Base-by-base conservation (phyloP, 2,797 vertebrate genomes). In the Bovichtus diacanthus region DNA sequence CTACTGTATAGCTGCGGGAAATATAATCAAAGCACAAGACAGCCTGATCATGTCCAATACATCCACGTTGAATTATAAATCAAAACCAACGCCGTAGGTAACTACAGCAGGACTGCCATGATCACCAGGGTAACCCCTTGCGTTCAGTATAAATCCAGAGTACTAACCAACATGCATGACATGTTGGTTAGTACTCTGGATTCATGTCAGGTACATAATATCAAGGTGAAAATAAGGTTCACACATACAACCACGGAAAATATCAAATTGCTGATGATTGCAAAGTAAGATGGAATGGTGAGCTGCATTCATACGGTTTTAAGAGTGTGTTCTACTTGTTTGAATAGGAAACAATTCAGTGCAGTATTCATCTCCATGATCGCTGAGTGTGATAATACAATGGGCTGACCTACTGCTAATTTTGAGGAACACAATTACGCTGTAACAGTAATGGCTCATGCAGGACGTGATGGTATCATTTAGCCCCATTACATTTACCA, bases 401-500 rank as follows among this genome's bases (percentile, higher is more conserved):
- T 54, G 60, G 66, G 63, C 34, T 68, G 82, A 87, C 76, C 80
- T 79, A 39, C 63, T 66, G 55, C 70, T 88, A 80, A 84, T 78
- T 78, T 81, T 60, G 44, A 47, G 69, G 80, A 83, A 88, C 74
- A 83, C 76, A 84, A 83, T 84, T 79, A 86, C 65, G 56, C 74
- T 53, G 75, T 76, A 72, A 82, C 80, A 67, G 68, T 76, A 80
- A 88, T 78, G 70, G 83, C 78, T 88, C 70, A 61, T 44, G 63
- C 80, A 81, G 73, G 76, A 85, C 2, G 10, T 74, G 80, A 88
- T 58, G 43, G 80, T 70, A 82, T 90, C 74, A 85, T 88, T 90
- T 82, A 71, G 76, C 69, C 49, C 77, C 64, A 80, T 87, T 81
- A 80, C 61, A 76, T 73, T 89, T 44, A 83, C 62, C 73, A 88